A percentile compares a stretch with the other conserved stretches of the same genome.
Evolutionary conservation across 1,140 invertebrate genomes (phyloP).

Genomic region (Mylabris phalerata): DNA sequence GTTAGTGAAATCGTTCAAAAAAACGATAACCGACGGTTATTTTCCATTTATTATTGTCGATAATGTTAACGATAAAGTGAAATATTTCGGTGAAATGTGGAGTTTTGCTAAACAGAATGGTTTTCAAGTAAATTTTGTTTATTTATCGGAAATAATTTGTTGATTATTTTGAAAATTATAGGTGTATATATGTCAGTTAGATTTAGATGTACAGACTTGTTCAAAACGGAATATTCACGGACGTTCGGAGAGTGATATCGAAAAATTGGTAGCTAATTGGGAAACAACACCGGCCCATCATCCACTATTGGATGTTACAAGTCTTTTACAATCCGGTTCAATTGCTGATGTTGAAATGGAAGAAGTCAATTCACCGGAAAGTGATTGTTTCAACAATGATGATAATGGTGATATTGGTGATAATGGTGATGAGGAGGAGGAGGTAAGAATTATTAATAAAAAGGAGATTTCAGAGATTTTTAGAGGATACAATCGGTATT

Average conservation of each 20-base stretch:
- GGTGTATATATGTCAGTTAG: slow-evolving; percentile 85
- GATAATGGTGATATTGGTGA: slow-evolving; percentile 32
- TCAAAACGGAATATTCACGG: slow-evolving; percentile 79
- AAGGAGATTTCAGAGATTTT: background rate
- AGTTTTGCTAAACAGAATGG: slow-evolving; percentile 79
- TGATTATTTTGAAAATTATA: slow-evolving; percentile 37
- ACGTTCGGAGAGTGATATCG: slow-evolving; percentile 70
- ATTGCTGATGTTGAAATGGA: slow-evolving; percentile 57
- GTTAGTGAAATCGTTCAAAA: slow-evolving; percentile 85
- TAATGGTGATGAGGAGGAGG: slow-evolving; percentile 44
- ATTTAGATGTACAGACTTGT: slow-evolving; percentile 70
- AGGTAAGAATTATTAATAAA: slow-evolving; percentile 31
- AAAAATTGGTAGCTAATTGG: slow-evolving; percentile 68
- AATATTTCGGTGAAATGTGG: slow-evolving; percentile 81
- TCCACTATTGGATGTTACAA: slow-evolving; percentile 67
- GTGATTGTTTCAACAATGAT: background rate
- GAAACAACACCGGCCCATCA: slow-evolving; percentile 66
- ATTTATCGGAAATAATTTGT: slow-evolving; percentile 29
- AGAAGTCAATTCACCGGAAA: slow-evolving; percentile 42
- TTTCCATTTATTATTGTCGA: slow-evolving; percentile 92
- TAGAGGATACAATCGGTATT: background rate
- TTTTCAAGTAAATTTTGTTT: slow-evolving; percentile 63
- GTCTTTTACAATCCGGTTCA: slow-evolving; percentile 65
- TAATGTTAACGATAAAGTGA: slow-evolving; percentile 74
- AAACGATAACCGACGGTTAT: slow-evolving; percentile 84